A percentile compares a stretch with the other conserved stretches of the same genome.
Evolutionary conservation across 2,888 invertebrate genomes (phyloP).

Genomic region (Drosophila tripunctata): DNA sequence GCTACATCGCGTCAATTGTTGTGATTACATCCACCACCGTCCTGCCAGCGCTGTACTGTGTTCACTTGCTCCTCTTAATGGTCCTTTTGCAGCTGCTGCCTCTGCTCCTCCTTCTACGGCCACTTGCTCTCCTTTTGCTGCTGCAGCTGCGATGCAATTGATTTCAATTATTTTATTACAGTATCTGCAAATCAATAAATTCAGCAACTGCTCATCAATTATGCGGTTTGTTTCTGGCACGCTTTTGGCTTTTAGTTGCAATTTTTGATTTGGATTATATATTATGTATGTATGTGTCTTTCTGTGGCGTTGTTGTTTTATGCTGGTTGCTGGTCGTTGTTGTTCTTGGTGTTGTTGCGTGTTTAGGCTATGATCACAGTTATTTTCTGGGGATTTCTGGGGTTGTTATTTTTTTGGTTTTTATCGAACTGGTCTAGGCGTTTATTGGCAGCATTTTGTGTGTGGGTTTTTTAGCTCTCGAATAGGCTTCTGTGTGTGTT

Average conservation of each 20-base stretch:
- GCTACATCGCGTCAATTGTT: slow-evolving; percentile 85
- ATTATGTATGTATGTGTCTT: too few species aligned
- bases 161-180: slow-evolving; percentile 54
- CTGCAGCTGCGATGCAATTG: slow-evolving; percentile 45
- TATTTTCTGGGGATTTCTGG: slow-evolving; percentile 51
- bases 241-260: slow-evolving; percentile 22
- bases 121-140: neutral
- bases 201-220: slow-evolving; percentile 45
- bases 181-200: slow-evolving; percentile 61
- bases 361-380: slow-evolving; percentile 75
- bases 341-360: slow-evolving; percentile 33
- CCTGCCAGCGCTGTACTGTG: slow-evolving; percentile 18
- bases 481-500: slow-evolving; percentile 26
- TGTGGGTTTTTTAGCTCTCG: slow-evolving; percentile 30
- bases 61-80: slow-evolving; percentile 1
- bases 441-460: slow-evolving; percentile 71
- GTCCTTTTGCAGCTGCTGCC: too few species aligned
- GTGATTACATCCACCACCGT: slow-evolving; percentile 79
- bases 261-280: slow-evolving; percentile 1
- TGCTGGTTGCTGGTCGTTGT: slow-evolving; percentile 47
- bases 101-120: neutral
- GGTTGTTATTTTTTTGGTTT: slow-evolving; percentile 34
- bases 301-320: slow-evolving; percentile 28
- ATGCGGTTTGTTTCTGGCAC: slow-evolving; percentile 32
- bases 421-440: slow-evolving; percentile 52